Evolutionary conservation across 1,140 invertebrate genomes (phyloP), one percentile per base, ranked within the genome.

Genomic region (Drosophila ficusphila): DNA sequence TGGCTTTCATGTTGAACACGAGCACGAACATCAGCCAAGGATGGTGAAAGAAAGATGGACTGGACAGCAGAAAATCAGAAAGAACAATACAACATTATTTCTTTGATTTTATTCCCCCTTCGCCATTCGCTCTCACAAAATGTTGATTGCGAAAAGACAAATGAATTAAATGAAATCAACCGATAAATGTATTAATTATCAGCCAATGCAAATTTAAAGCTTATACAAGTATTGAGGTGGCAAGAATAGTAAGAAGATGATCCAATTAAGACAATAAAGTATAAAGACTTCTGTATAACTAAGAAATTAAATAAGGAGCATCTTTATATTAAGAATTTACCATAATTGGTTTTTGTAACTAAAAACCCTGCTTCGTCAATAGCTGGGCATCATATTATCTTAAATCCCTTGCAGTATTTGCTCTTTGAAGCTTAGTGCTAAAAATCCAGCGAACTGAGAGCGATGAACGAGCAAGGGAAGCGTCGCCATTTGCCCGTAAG

Each of bases 401-500:
- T 62, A 27, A 44, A 60, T 41, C 21, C 31, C 18, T 58, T 3
- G 2, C 1, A 52, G 9, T 44, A 36, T 44, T 62, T 18, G 2
- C 29, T 27, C 31, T 53, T 54, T 46, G 6, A 67, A n/a, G 25
- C 25, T 33, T 18, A 62, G 42, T 39, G 9, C 23, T 18, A 11
- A 42, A 33, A 60, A 48, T 38, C 25, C n/a, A 51, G 41, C 27
- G 12, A 33, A 47, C 21, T 25, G 19, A 12, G 19, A 34, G 58
- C 38, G 58, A 14, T 34, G 58, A 41, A 57, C 36, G 16, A 12
- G 29, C 8, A 8, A 29, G 18, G 14, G 29, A 47, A 61, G 14
- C 56, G 60, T 61, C 54, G 60, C 36, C 60, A 62, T 47, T 61
- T 61, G 39, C 8, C 54, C 56, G 60, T 61, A 64, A 64, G 60